Evolutionary conservation across 2,888 invertebrate species (phyloP), one percentile per base, ranked within the genome.

Genomic region (Suillia variegata): DNA sequence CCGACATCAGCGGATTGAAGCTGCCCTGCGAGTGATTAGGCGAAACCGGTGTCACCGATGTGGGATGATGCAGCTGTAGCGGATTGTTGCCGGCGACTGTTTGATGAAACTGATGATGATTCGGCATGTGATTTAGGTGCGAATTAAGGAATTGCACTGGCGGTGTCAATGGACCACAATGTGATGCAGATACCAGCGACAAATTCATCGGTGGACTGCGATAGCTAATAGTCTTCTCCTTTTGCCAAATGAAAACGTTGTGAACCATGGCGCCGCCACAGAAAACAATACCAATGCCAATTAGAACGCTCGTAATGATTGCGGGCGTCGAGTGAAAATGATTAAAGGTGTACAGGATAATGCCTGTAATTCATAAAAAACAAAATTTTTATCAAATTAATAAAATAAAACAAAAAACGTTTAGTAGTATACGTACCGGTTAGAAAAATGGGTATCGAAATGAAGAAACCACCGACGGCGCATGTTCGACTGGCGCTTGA

Each of bases 181-280:
- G 71, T 48, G 76, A 68, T n/a, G n/a, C n/a, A n/a, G n/a, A n/a
- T 1, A 73, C 24, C 59, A 74, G 54, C 0, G 78, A 70, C 63
- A 76, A 67, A 20, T 72, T 73, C 2, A 73, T 31, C 4, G 73
- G 64, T 2, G 62, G 62, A 62, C 85, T 85, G 8, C 85, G 77
- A 26, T 92, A 92, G 55, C 92, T 88, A 70, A 90, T 92, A 1
- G 93, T 93, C 83, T 93, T 93, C 80, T 93, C 93, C 79, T 89
- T 90, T 82, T 95, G 94, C 96, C 96, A 96, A 52, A 95, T 90
- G 82, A 94, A 95, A 13, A 94, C 93, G 82, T 95, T 96, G 84
- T 96, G 96, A 17, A 96, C 93, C 89, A 96, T 93, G 20, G 95
- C 94, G 73, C 93, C 92, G 68, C 95, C 93, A 79, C 95, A 94